Evolutionary conservation across 2,888 invertebrate genomes (phyloP).

Genomic region (Lasioglossum figueresi): DNA sequence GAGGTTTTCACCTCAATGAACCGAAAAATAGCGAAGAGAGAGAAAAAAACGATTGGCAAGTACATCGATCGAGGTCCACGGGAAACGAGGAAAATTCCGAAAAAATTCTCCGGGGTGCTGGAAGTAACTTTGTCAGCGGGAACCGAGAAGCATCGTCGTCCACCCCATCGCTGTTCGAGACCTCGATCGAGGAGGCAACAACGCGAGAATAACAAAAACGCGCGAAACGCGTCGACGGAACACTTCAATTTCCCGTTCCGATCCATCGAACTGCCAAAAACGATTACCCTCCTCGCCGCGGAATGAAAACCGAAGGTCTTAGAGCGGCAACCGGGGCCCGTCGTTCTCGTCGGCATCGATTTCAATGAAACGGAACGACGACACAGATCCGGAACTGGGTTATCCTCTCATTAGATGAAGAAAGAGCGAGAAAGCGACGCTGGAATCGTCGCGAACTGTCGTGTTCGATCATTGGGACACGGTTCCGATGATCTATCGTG

Average conservation of each 20-base stretch:
- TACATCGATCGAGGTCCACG: background rate
- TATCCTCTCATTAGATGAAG: conserved; percentile 4
- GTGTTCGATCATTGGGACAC: conserved; percentile 33
- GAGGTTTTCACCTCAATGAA: background rate
- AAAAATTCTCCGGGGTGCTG: background rate
- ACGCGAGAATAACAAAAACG: background rate
- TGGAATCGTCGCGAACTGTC: conserved; percentile 26
- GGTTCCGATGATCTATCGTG: background rate
- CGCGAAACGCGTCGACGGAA: background rate
- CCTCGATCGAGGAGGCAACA: background rate
- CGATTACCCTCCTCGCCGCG: background rate
- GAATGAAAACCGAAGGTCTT: conserved; percentile 3
- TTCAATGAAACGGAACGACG: conserved; percentile 22
- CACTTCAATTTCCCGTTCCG: background rate
- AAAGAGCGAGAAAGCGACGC: background rate
- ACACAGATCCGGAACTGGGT: conserved; percentile 36
- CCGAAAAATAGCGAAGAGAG: background rate
- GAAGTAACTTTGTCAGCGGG: background rate
- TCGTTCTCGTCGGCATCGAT: conserved; percentile 9
- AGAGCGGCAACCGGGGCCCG: background rate
- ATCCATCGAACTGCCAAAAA: conserved; percentile 12
- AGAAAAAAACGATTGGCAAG: background rate
- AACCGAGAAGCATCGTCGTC: background rate
- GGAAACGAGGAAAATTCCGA: background rate
- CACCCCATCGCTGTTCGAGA: background rate